A percentile compares a stretch with the other conserved stretches of the same genome.
Evolutionary conservation across 1,140 invertebrate genomes (phyloP).

Genomic region (Leptonema lineaticorne): DNA sequence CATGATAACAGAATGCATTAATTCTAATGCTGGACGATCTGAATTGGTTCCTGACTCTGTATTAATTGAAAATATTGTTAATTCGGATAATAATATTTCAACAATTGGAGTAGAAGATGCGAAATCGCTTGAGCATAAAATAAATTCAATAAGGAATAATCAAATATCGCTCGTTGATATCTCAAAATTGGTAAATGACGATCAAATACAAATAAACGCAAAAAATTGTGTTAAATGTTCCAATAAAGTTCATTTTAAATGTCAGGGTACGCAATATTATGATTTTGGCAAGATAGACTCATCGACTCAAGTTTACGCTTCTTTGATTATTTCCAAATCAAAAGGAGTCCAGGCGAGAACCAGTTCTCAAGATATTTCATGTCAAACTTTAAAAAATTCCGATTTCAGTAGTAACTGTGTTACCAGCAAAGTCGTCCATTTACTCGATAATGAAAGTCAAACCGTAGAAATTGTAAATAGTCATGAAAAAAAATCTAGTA

Average conservation of each 20-base stretch:
- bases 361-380: constrained; percentile 14
- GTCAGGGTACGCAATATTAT: constrained; percentile 34
- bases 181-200: background rate
- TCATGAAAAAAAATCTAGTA: background rate
- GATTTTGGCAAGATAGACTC: constrained; percentile 29
- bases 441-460: background rate
- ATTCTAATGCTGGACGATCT: too few relatives aligned
- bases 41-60: too few relatives aligned
- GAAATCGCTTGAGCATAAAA: too few relatives aligned
- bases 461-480: background rate
- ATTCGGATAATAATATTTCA: too few relatives aligned
- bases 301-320: constrained; percentile 38
- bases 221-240: background rate
- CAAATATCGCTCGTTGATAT: background rate
- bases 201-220: background rate
- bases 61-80: too few relatives aligned
- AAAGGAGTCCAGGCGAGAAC: constrained; percentile 29
- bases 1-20: too few relatives aligned
- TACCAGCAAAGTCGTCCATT: background rate
- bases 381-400: constrained; percentile 25
- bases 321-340: constrained; percentile 36
- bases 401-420: background rate
- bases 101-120: too few relatives aligned
- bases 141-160: too few relatives aligned
- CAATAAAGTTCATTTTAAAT: background rate